Evolutionary conservation across 2,797 vertebrate genomes (phyloP).

Genomic region (Siniperca scherzeri): DNA sequence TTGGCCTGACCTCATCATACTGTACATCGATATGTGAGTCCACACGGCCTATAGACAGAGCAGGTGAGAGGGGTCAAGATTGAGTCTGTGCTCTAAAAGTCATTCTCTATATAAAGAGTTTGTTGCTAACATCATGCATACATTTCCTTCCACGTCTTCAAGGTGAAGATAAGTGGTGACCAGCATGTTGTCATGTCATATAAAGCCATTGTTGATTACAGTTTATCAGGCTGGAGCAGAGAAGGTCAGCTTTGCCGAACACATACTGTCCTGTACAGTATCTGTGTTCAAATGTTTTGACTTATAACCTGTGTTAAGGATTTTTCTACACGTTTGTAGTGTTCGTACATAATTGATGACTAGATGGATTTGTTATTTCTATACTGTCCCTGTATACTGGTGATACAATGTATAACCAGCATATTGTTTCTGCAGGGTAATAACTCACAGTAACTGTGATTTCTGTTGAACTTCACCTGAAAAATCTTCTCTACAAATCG

Average conservation of each 20-base stretch:
- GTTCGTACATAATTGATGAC: not conserved
- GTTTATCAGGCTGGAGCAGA: conserved; percentile 21
- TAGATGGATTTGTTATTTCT: not conserved
- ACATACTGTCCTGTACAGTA: not conserved
- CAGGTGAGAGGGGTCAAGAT: not conserved
- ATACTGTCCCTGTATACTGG: not conserved
- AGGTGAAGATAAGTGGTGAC: conserved; percentile 33
- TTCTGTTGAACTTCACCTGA: not conserved
- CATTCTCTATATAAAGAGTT: conserved; percentile 1
- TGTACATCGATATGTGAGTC: not conserved
- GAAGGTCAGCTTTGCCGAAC: conserved; percentile 1
- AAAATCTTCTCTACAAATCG: not conserved
- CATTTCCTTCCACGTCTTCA: conserved; percentile 40
- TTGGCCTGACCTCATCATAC: conserved; percentile 19
- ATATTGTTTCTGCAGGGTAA: not conserved
- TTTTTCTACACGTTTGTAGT: conserved; percentile 7
- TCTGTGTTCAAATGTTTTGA: conserved; percentile 4
- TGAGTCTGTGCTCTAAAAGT: not conserved
- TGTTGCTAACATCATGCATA: not conserved
- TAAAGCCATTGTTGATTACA: conserved; percentile 18
- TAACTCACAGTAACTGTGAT: not conserved
- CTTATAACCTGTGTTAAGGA: conserved; percentile 8
- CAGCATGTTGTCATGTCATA: conserved; percentile 37
- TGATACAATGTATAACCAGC: not conserved
- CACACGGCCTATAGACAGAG: not conserved